Evolutionary conservation across 2,797 vertebrate genomes (phyloP), one percentile per base, ranked within the genome.

Genomic region (Coccyzus lansbergi): DNA sequence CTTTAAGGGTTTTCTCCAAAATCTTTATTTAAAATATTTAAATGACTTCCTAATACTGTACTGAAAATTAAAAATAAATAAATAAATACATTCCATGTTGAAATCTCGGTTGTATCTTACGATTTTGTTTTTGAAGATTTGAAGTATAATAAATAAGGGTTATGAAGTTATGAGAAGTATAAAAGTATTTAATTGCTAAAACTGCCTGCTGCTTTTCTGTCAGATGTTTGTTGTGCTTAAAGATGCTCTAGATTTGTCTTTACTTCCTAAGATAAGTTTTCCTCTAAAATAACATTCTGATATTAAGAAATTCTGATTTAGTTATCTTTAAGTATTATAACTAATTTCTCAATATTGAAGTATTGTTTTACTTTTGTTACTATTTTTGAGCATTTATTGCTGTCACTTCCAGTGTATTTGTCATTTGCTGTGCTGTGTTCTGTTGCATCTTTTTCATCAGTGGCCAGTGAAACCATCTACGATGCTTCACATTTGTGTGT

Each of bases 41-140:
- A 98, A 96, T 97, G 94, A 97, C 96, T 88, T 97, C 91, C 97
- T 98, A 98, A 96, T 81, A 95, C 97, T 98, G 95, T 98, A 97
- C 96, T 96, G 70, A 94, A 98, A 97, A 97, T 95, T 92, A 60
- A 29, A 88, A 82, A 72, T 84, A 72, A 78, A 97, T 92, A 98
- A 98, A 98, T 98, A 98, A 98, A 99, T 68, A 82, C 97, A 96
- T 97, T 98, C 97, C 97, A 68, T 95, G 83, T 79, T 96, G 95
- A 97, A 91, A 62, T 86, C 87, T 64, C 52, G 70, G 44, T 68
- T 96, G 82, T 40, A 40, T 94, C 51, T 76, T 81, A 24, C 24
- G 9, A 0, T 83, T 93, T 77, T 75, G 36, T 86, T 42, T 58
- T 58, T 48, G 55, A 85, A 65, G 31, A 55, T 44, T 71, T 65